Evolutionary conservation across 2,113 vertebrate species (phyloP), one percentile per base, ranked within the genome.

Genomic region (Lepidothrix coronata): DNA sequence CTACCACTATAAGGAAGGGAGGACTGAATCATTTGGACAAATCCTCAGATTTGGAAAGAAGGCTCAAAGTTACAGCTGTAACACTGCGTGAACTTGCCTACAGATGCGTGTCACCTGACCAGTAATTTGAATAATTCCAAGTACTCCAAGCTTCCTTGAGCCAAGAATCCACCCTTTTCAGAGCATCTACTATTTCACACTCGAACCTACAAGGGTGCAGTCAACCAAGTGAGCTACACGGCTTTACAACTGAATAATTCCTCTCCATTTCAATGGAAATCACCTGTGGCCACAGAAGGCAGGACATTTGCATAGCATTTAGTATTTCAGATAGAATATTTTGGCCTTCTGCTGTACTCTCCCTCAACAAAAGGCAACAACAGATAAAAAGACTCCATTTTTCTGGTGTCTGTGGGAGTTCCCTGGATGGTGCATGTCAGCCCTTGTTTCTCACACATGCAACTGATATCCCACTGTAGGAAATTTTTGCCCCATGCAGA

Each of bases 191-290:
- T 13, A 4, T 37, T 65, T 67, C 22, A 23, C 61, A 61, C 12
- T 12, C 1, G 1, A 63, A 33, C 24, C 24, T 76, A 4, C 0
- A 3, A 30, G 31, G 48, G 18, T 24, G 9, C 63, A 43, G 31
- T 39, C 37, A 70, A 4, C 30, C 21, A 35, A 46, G 18, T 30
- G 35, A 52, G 33, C 46, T 63, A 14, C 30, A 3, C 37, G 1
- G 2, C 18, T 88, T 44, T 5, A 0, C 37, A 27, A 25, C 23
- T 24, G 37, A 66, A 66, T 52, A 28, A 14, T 8, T 24, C 13
- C 35, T 57, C 54, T 62, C 33, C 17, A 19, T 51, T 91, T 87
- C 39, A 51, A 33, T 61, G 74, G 51, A 48, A 51, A 66, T 73
- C 9, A 71, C 12, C 54, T 73, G 15, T 6, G 24, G 17, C 59